These are phyloP conservation scores for Aurelia aurita DNA, from an alignment of 30 jellyfish, hydroid and myxozoan genomes.

Conservation along the genomic window DNA sequence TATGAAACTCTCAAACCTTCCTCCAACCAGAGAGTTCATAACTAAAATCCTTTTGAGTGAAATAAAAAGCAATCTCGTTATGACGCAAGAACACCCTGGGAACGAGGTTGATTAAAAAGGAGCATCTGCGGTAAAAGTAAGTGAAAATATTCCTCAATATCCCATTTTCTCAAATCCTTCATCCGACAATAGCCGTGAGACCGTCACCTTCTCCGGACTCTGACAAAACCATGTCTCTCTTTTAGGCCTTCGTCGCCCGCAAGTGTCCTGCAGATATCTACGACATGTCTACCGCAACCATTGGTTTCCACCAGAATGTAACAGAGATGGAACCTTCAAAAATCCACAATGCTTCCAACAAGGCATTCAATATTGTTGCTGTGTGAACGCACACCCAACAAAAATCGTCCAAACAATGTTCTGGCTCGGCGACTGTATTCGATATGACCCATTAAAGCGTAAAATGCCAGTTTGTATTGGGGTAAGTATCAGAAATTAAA, in stretches of 20 bases:
- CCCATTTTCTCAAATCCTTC: too few relatives aligned
- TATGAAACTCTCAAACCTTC: too few relatives aligned
- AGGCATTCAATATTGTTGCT: conserved; percentile 7
- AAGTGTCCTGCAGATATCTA: conserved; percentile 37
- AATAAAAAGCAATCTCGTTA: too few relatives aligned
- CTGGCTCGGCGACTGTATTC: conserved; percentile 53
- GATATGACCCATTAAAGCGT: background rate
- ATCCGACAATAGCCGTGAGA: too few relatives aligned
- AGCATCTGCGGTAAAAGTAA: too few relatives aligned
- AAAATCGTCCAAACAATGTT: background rate
- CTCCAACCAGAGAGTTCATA: too few relatives aligned
- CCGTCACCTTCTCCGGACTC: too few relatives aligned
- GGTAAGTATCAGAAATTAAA: background rate
- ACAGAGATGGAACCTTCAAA: conserved; percentile 40
- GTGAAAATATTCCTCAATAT: too few relatives aligned
- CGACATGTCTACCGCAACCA: conserved; percentile 42
- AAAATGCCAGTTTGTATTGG: background rate
- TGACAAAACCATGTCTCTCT: background rate
- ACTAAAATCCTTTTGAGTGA: too few relatives aligned
- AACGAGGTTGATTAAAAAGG: too few relatives aligned
- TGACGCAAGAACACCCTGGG: too few relatives aligned
- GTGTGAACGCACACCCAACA: conserved; percentile 19
- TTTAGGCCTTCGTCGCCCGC: conserved; percentile 24
- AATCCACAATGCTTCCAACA: conserved; percentile 56
- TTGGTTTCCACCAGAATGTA: conserved; percentile 59